Evolutionary conservation across 2,113 vertebrate genomes (phyloP), one percentile per base, ranked within the genome.

Genomic region (Pollachius pollachius): DNA sequence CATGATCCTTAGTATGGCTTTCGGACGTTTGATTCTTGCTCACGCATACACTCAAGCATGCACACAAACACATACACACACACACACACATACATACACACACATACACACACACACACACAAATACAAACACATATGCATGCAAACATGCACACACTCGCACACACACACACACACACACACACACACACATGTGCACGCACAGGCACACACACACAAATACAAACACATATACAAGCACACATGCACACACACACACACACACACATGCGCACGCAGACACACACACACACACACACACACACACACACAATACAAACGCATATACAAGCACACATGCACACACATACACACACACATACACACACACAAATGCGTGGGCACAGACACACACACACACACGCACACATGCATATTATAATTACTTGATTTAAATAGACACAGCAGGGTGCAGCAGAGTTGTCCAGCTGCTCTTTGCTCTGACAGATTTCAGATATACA

Each of bases 391-490:
- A 12, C 16, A 54, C 16, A 16, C 1, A 67, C 77, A 76, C 74
- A 62, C 62, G 73, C 64, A 73, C 69, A 60, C 71, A 80, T 77
- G 69, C 83, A 71, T 80, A 71, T 82, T 77, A 80, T 82, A 69
- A 54, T 54, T 16, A 54, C 52, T 7, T 11, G 65, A 79, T 83
- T 85, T 67, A 87, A 82, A 88, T 71, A 70, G 72, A 64, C 86
- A 75, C 84, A 85, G 85, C 80, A 52, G 78, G 83, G 73, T 69
- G 85, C 21, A 79, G 79, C 71, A 80, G 76, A 75, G 74, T 75
- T 75, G 79, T 80, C 84, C 89, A 89, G 86, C 88, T 88, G 85
- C 84, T 86, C 86, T 82, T 80, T 74, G 69, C 72, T 69, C 76
- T 70, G 81, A 83, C 75, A 71, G 68, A 81, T 85, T 79, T 85